Evolutionary conservation across 2,113 vertebrate genomes (phyloP), one percentile per base, ranked within the genome.

Genomic region (Heteronetta atricapilla): DNA sequence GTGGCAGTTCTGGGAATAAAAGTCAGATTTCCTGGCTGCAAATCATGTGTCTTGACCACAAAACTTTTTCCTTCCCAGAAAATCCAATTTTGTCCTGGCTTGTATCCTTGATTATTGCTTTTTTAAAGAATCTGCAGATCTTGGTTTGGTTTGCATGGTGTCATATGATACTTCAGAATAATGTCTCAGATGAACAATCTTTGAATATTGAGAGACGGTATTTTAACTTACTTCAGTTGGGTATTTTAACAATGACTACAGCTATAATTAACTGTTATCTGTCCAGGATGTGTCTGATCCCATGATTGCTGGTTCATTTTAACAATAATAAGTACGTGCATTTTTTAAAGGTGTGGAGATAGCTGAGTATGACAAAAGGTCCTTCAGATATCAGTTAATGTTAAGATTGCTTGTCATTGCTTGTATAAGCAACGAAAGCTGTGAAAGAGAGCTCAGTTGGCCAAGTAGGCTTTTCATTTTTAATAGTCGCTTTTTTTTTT

Each of bases 1-100:
- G 56, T 78, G 86, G 29, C 42, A 53, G 34, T 89, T 95, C 67
- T 88, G 60, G 55, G 73, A 94, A 96, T 74, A 91, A 72, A 81
- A 92, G 25, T 76, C 77, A 76, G 23, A 87, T 94, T 87, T 91
- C 29, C 64, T 7, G 16, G 56, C 75, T 91, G 34, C 7, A 60
- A 44, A 36, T 91, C 52, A 36, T 58, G 42, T 84, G 76, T 59
- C 56, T 75, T 68, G 33, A 88, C 85, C 90, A 95, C 85, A 92
- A 66, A 80, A 75, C 20, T 8, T 85, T 84, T 60, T 88, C 63
- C 52, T 86, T 88, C 60, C 91, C 38, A 86, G 90, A 95, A 95
- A 95, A 93, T 81, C 29, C 38, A 86, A 0, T 81, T 93, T 91
- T 83, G 5, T 73, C 14, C 64, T 91, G 60, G 34, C 72, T 81